Conservation (phyloP, 2,113 vertebrate genomes). For the Hippocampus guttulatus region DNA sequence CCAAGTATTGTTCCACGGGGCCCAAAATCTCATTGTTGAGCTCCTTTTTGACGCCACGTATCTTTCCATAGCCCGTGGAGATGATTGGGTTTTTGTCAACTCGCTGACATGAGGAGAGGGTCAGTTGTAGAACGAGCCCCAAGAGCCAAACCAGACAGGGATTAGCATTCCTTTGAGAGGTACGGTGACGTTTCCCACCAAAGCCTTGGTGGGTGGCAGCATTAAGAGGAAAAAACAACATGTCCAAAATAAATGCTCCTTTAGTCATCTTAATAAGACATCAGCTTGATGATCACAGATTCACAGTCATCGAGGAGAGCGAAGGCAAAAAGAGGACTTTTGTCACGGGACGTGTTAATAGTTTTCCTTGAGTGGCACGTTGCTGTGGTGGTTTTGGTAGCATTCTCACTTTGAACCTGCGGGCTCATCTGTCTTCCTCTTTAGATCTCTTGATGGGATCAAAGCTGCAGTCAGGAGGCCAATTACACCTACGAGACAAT, state of each 20-base stretch:
- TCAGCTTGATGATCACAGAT: slow-evolving; percentile 38
- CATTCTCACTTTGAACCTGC: slow-evolving; percentile 66
- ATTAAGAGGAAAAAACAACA: slow-evolving; percentile 59
- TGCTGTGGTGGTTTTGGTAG: slow-evolving; percentile 38
- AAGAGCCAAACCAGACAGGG: slow-evolving; percentile 74
- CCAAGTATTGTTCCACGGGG: slow-evolving; percentile 85
- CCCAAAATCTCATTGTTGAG: slow-evolving; percentile 89
- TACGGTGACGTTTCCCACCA: slow-evolving; percentile 42
- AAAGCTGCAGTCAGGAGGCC: slow-evolving; percentile 53
- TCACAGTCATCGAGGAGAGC: slow-evolving; percentile 41
- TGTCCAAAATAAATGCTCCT: slow-evolving; percentile 64
- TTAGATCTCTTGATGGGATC: slow-evolving; percentile 49
- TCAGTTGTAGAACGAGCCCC: slow-evolving; percentile 72
- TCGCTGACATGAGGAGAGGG: slow-evolving; percentile 74
- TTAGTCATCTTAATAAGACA: slow-evolving; percentile 48
- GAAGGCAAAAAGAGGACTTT: slow-evolving; percentile 51
- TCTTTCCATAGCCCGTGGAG: slow-evolving; percentile 82
- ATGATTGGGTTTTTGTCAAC: slow-evolving; percentile 82
- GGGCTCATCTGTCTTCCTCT: slow-evolving; percentile 58
- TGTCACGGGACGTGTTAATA: slow-evolving; percentile 35
- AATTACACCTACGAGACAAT: slow-evolving; percentile 64
- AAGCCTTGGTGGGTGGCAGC: slow-evolving; percentile 57
- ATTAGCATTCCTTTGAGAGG: slow-evolving; percentile 57
- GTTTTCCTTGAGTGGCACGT: slow-evolving; percentile 55
- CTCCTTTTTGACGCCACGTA: slow-evolving; percentile 82